These are phyloP conservation scores for Mylabris phalerata DNA, from an alignment of 1,140 invertebrate species.

Conservation along the genomic window DNA sequence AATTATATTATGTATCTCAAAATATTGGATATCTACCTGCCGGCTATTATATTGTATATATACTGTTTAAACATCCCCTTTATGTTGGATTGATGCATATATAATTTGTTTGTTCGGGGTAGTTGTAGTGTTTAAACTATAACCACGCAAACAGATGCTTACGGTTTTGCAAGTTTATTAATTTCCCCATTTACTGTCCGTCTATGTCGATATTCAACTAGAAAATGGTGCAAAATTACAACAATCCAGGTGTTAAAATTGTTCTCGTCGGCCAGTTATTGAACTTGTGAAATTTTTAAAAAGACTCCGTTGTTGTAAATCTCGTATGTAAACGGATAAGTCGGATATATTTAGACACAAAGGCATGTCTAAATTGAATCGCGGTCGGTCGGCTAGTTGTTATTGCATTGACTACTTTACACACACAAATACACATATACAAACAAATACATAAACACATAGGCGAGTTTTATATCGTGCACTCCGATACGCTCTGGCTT, in stretches of 20 bases:
- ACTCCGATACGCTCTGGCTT: constrained; percentile 19
- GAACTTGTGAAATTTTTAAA: constrained; percentile 6
- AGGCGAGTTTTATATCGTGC: constrained; percentile 5
- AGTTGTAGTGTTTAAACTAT: constrained; percentile 11
- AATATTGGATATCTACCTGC: too few species aligned
- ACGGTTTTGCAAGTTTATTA: constrained; percentile 21
- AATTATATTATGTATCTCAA: too few species aligned
- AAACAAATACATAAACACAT: too few species aligned
- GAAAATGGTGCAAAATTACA: too few species aligned
- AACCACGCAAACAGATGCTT: constrained; percentile 20
- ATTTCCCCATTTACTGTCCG: constrained; percentile 14
- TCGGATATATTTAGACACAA: constrained; percentile 24
- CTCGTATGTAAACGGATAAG: constrained; percentile 16
- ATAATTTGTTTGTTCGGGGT: constrained; percentile 24
- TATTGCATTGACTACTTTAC: constrained; percentile 7
- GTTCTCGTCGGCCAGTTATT: constrained; percentile 5
- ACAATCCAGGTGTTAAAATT: too few species aligned
- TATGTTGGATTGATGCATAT: constrained; percentile 24
- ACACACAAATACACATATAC: too few species aligned
- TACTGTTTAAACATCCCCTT: too few species aligned
- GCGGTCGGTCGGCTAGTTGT: background rate
- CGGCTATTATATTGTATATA: too few species aligned
- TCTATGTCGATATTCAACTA: background rate
- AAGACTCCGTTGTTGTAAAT: constrained; percentile 3
- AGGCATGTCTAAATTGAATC: constrained; percentile 23